These are phyloP conservation scores for Tympanoctomys barrerae DNA, from an alignment of 2,797 vertebrate genomes.

Conservation along the genomic window DNA sequence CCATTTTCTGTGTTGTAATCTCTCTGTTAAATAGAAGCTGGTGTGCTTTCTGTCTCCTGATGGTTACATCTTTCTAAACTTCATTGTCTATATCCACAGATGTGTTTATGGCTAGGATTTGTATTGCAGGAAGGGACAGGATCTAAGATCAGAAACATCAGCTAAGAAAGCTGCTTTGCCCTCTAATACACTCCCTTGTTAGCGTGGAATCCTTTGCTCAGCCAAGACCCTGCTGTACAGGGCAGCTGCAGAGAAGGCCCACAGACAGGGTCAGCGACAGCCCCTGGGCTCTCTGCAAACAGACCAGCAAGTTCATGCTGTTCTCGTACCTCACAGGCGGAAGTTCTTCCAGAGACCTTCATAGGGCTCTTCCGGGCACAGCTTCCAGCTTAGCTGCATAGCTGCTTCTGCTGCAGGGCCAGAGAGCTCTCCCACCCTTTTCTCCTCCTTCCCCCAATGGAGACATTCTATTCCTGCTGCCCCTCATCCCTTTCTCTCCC, in stretches of 20 bases:
- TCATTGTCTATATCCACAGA: neutral
- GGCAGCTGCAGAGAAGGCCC: neutral
- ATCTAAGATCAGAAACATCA: neutral
- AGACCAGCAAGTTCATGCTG: neutral
- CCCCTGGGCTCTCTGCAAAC: neutral
- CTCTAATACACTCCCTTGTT: neutral
- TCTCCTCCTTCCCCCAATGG: neutral
- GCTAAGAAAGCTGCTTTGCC: neutral
- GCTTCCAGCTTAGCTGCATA: neutral
- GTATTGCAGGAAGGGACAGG: no score
- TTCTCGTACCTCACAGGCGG: neutral
- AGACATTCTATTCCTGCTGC: neutral
- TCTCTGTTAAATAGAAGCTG: neutral
- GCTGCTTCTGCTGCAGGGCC: neutral
- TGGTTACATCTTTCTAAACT: neutral
- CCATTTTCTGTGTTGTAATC: neutral
- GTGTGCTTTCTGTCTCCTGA: neutral
- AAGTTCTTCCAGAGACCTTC: neutral
- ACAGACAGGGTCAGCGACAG: neutral
- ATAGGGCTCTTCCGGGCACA: neutral
- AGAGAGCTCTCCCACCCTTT: neutral
- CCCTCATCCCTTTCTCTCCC: neutral
- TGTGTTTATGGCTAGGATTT: slow-evolving; percentile 24
- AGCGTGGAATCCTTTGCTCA: neutral
- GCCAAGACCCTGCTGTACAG: neutral